phyloP scores from a whole-genome alignment of 2,888 invertebrate genomes.

The Melanophora roralis region DNA sequence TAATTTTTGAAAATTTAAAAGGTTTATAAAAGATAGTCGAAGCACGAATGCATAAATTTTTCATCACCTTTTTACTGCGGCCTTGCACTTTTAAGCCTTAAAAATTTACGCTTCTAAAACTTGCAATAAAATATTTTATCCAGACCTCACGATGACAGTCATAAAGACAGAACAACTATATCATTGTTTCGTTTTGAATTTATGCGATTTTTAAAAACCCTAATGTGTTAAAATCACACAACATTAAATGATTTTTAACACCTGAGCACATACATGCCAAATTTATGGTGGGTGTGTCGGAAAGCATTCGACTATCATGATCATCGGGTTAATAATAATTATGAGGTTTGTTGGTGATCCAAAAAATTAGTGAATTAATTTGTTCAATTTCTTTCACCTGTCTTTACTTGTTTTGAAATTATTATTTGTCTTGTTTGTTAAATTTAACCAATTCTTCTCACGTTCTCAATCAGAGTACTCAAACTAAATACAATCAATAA shows the following conservation, averaged over 20 bases:
- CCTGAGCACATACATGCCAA: constrained; percentile 56
- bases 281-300: constrained; percentile 28
- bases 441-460: constrained; percentile 51
- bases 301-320: constrained; percentile 29
- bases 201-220: neutral
- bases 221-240: constrained; percentile 30
- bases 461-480: constrained; percentile 53
- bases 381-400: constrained; percentile 6
- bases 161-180: no score
- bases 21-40: no score
- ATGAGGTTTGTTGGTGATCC: constrained; percentile 21
- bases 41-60: no score
- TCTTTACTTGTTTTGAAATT: neutral
- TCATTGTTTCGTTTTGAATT: no score
- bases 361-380: neutral
- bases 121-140: no score
- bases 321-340: constrained; percentile 29
- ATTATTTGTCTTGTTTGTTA: neutral
- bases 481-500: constrained; percentile 51
- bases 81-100: no score
- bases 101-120: no score
- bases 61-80: no score
- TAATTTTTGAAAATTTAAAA: no score
- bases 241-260: constrained; percentile 56
- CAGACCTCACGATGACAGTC: no score